Conservation (phyloP, 2,113 vertebrate species). For the Struthio camelus region DNA sequence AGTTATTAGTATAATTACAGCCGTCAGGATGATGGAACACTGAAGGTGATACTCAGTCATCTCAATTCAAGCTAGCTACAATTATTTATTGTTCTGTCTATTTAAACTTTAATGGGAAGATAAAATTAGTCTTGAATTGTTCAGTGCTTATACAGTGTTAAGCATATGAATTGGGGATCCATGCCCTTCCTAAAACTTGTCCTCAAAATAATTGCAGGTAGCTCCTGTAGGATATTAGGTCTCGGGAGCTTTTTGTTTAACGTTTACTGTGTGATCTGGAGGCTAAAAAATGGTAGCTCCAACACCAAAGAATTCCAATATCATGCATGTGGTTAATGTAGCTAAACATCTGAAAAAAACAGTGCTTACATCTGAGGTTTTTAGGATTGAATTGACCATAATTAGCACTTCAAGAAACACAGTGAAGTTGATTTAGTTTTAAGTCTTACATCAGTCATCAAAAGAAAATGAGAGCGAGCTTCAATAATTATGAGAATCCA, state of each 20-base stretch:
- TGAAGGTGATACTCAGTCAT: neutral
- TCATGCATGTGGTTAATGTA: neutral
- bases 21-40: neutral
- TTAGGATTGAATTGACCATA: neutral
- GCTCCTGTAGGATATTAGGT: neutral
- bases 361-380: neutral
- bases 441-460: neutral
- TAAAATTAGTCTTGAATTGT: neutral
- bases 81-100: neutral
- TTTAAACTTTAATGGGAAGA: slow-evolving; percentile 1
- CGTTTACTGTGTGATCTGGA: neutral
- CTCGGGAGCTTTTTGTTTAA: neutral
- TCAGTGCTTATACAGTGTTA: neutral
- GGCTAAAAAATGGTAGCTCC: neutral
- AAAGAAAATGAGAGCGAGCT: neutral
- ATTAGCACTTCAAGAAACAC: neutral
- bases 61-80: neutral
- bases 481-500: neutral
- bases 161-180: neutral
- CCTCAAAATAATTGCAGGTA: neutral
- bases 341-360: neutral
- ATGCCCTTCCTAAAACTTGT: neutral
- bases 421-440: neutral
- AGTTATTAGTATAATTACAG: neutral
- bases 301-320: neutral